Base-by-base conservation (phyloP, 2,113 vertebrate genomes). In the Odocoileus virginianus region DNA sequence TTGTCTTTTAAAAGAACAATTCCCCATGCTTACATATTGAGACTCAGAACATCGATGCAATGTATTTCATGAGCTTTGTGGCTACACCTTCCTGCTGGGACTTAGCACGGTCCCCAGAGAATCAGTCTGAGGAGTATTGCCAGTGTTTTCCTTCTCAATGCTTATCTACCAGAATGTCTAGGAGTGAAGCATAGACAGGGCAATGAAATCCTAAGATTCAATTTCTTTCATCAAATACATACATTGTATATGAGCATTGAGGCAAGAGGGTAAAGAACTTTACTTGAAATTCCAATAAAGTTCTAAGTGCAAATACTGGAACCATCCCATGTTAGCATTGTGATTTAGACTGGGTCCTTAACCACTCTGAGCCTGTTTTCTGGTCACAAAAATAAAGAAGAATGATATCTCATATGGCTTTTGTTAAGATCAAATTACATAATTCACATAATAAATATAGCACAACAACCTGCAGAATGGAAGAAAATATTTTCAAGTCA, bases 1-100 rank as follows among this genome's bases (percentile, higher is more conserved):
- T 17, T 92, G 95, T 90, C 84, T 81, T 91, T 86, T 95, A 96
- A 97, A 95, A 97, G 71, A 98, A 94, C 57, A 91, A 61, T 95
- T 93, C 55, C 60, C 67, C n/a, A 54, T 1, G 11, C 33, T 94
- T 96, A 89, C 83, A 97, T 97, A 96, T 97, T 47, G 47, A 85
- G 76, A 95, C 67, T 88, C 50, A 95, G 85, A 97, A 87, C 50
- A 97, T 84, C 86, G 95, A 67, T 94, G 92, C 82, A 84, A 64
- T 27, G 8, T 60, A 27, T n/a, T 78, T 79, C 76, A n/a, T 76
- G 60, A 78, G 50, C 7, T 88, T 43, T 87, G 55, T 93, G 83
- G 58, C 60, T 97, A 85, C 1, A 74, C 4, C 30, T 84, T 94
- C 71, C 93, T 97, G 9, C 45, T 93, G 67, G 25, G 82, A 94